Percentiles rank a stretch among this genome's conserved stretches.
phyloP scores from a whole-genome alignment of 2,113 vertebrate genomes.

The Ptyas mucosa region DNA sequence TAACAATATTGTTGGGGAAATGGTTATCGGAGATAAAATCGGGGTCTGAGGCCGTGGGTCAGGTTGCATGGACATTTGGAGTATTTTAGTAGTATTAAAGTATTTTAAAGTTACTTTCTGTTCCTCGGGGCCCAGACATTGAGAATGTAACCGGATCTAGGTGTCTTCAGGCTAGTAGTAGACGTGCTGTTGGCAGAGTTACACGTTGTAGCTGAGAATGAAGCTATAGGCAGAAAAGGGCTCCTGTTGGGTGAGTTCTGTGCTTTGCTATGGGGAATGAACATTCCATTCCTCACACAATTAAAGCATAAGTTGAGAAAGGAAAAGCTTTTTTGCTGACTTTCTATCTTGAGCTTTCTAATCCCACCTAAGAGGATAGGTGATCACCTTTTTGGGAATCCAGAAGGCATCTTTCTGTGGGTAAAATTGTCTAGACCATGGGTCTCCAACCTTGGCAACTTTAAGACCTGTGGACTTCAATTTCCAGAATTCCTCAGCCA shows the following conservation, averaged over 20 bases:
- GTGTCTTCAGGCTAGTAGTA: neutral
- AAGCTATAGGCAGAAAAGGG: neutral
- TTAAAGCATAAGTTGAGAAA: neutral
- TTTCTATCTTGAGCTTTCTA: neutral
- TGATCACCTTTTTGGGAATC: neutral
- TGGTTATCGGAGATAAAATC: neutral
- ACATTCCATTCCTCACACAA: neutral
- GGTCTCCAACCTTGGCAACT: too few relatives aligned
- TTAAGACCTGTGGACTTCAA: too few relatives aligned
- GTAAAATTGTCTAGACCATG: neutral
- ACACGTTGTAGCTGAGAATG: rapidly evolving
- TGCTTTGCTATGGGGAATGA: neutral
- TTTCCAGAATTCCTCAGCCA: too few relatives aligned
- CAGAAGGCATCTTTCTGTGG: neutral
- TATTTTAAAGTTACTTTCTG: slow-evolving; percentile 7
- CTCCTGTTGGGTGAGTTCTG: neutral
- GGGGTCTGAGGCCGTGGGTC: neutral
- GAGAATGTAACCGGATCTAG: neutral
- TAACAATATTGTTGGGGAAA: neutral
- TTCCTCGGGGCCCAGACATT: neutral
- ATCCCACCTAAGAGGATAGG: neutral
- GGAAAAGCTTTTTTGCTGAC: neutral
- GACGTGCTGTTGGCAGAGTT: neutral
- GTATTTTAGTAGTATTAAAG: too few relatives aligned
- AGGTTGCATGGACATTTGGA: neutral